Conservation (phyloP, 2,797 vertebrate species). For the Dallia pectoralis region DNA sequence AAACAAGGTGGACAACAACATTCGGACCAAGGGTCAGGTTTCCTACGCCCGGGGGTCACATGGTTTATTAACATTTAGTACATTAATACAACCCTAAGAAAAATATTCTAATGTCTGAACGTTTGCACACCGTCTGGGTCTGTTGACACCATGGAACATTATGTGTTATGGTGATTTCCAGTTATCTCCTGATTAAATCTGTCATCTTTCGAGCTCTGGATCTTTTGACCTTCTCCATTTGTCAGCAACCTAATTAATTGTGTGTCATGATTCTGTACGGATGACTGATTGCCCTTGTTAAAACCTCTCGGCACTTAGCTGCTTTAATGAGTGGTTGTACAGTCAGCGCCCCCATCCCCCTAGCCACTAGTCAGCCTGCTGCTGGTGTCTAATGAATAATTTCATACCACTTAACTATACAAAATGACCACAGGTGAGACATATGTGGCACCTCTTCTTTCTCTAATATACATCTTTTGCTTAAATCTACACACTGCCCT, state of each 20-base stretch:
- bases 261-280: not conserved
- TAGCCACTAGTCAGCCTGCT: not conserved
- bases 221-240: not conserved
- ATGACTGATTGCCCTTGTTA: not conserved
- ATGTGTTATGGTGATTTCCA: not conserved
- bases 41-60: not conserved
- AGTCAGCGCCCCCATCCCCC: not conserved
- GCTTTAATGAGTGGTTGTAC: not conserved
- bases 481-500: not conserved
- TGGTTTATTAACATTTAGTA: not conserved
- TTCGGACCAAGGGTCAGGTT: not conserved
- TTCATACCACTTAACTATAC: not conserved
- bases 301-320: not conserved
- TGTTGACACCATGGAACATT: not conserved
- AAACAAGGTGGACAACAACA: not conserved
- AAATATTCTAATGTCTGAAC: not conserved
- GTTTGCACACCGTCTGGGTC: not conserved
- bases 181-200: not conserved
- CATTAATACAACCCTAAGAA: not conserved
- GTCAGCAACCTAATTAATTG: not conserved
- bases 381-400: not conserved
- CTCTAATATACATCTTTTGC: not conserved
- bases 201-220: not conserved
- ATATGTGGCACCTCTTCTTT: not conserved
- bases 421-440: constrained; percentile 1